Evolutionary conservation across 1,140 invertebrate genomes (phyloP), one percentile per base, ranked within the genome.

Genomic region (Araneus ventricosus): DNA sequence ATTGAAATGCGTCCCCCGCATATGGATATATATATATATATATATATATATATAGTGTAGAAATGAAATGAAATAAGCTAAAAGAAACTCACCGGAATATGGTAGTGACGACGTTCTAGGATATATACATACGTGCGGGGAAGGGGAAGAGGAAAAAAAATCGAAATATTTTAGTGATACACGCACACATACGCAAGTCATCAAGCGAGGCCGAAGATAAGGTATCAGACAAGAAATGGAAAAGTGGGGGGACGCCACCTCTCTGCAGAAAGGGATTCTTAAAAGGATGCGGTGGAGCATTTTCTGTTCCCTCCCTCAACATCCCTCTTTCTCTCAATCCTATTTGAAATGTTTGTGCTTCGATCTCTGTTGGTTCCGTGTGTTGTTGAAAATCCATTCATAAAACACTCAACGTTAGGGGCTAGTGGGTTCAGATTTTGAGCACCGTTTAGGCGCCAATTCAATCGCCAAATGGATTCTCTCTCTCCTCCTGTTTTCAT

Each of bases 381-480:
- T 79, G 89, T 90, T 82, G 89, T 92, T 92, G 80, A 92, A 92
- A 85, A 92, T 92, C 82, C 90, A 92, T 92, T 92, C 90, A 92
- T 92, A 92, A 92, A 92, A 92, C 61, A 86, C 63, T 89, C 88
- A 89, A 79, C 88, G 39, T 75, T 75, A 37, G 30, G 30, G 67
- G 45, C 41, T 79, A 70, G 30, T n/a, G 86, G 34, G 59, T 59
- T 88, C 70, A 67, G 24, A 67, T 67, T 67, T 67, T 87, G 39
- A 30, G 17, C 20, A 52, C 30, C 22, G 63, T 70, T 39, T 63
- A 20, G 37, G 39, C 88, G 88, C 88, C 88, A 89, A 89, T 37
- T 34, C 34, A 8, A 1, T 52, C 88, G 88, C 88, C 88, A 89
- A 89, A 57, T 8, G 22, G 4, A 37, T 30, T 59, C 24, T 67